Percentiles rank a stretch among this genome's conserved stretches.
Evolutionary conservation across 2,797 vertebrate genomes (phyloP).

Genomic region (Eupleurogrammus muticus): DNA sequence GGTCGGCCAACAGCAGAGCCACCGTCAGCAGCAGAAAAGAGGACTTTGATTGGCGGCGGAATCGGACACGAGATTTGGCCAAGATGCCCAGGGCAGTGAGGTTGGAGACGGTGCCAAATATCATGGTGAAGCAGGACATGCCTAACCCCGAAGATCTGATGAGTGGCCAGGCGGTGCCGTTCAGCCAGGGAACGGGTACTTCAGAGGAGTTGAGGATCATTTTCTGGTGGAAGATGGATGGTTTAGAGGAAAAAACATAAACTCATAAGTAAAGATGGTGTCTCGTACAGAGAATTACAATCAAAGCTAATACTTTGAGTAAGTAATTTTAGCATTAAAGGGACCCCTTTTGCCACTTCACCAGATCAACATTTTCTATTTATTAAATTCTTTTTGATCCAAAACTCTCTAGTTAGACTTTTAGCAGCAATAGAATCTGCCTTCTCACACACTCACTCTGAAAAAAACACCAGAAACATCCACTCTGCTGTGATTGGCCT

Average conservation of each 20-base stretch:
- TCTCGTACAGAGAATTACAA: constrained; percentile 55
- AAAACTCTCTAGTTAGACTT: no score
- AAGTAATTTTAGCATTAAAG: neutral
- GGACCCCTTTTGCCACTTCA: no score
- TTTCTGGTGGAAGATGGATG: constrained; percentile 30
- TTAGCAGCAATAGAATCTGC: no score
- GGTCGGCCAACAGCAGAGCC: constrained; percentile 77
- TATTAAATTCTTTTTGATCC: no score
- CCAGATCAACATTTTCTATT: no score
- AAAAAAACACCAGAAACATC: no score
- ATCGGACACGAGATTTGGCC: constrained; percentile 56
- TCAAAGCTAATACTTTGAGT: neutral
- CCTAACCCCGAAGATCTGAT: constrained; percentile 42
- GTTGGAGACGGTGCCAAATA: constrained; percentile 79
- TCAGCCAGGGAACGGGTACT: constrained; percentile 23
- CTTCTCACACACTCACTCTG: no score
- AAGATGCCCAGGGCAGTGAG: constrained; percentile 78
- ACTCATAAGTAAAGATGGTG: constrained; percentile 35
- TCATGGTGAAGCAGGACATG: constrained; percentile 82
- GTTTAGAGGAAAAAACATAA: constrained; percentile 34
- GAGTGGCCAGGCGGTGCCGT: constrained; percentile 27
- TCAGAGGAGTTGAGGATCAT: constrained; percentile 59
- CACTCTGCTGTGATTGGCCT: no score
- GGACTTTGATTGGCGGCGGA: constrained; percentile 71
- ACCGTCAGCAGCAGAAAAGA: constrained; percentile 78